Base-by-base conservation (phyloP, 2,888 invertebrate species). In the Leucoptera coffeella region DNA sequence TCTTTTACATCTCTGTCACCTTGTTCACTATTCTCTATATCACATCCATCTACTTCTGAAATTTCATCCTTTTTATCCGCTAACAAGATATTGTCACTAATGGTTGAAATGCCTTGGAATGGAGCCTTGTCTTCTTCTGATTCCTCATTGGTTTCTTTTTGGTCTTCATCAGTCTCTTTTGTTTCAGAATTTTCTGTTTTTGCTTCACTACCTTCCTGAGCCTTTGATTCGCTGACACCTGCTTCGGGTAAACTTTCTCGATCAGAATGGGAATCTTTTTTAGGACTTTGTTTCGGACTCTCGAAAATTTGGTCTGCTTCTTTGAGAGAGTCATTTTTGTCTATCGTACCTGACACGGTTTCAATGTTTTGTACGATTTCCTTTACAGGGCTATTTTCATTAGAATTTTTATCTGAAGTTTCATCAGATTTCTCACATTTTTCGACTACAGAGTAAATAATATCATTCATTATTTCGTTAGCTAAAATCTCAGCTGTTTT, bases 81-180 rank as follows among this genome's bases (percentile, higher is more conserved):
- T 32, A 69, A 51, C 27, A 72, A 69, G 58, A 77, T 80, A 45
- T 80, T 81, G 64, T 82, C 82, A 69, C 82, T 82, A 49, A 80
- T 80, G 39, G 82, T 81, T 36, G 80, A 80, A 60, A 82, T 82
- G 35, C 81, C 78, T 43, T 80, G 77, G 40, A 82, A 79, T 52
- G 73, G 76, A 29, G 74, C 73, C 25, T 69, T 55, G 36, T 58
- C 52, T 29, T 54, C 44, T 26, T 55, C 27, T 1, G 19, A 9
- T 32, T 47, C 72, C 24, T 58, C 54, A 28, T 45, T 34, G 35
- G 35, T 38, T 27, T 50, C 40, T 38, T 59, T 59, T 11, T 49
- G 45, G 35, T 56, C 61, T 34, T 60, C 62, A 35, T 50, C 49
- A 5, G 41, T 34, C 2, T 26, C 45, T 35, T 35, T 29, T 30